These are phyloP conservation scores for Cossypha heuglini DNA, from an alignment of 2,797 vertebrate species.

Conservation along the genomic window DNA sequence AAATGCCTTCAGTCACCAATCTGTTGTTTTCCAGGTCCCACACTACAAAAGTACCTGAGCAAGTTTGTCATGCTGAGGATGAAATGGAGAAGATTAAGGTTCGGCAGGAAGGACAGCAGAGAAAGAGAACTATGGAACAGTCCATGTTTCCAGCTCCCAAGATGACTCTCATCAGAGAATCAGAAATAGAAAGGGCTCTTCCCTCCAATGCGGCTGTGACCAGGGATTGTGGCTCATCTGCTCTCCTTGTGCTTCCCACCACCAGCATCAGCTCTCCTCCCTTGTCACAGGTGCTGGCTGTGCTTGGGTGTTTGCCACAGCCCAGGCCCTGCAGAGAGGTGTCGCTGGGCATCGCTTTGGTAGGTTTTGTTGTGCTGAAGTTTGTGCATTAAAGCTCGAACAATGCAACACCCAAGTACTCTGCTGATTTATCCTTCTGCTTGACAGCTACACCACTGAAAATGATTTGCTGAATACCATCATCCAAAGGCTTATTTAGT, in stretches of 20 bases:
- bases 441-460: neutral
- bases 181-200: neutral
- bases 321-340: neutral
- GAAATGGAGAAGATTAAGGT: neutral
- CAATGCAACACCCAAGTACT: neutral
- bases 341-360: rapidly evolving
- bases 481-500: neutral
- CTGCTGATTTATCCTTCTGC: neutral
- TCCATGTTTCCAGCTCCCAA: neutral
- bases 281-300: neutral
- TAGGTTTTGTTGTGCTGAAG: neutral
- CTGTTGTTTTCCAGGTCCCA: neutral
- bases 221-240: rapidly evolving
- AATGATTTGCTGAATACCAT: neutral
- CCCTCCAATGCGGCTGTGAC: neutral
- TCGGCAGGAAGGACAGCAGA: neutral
- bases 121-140: neutral
- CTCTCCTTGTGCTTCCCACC: neutral
- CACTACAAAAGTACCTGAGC: neutral
- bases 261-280: neutral
- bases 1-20: neutral
- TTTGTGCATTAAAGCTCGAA: neutral
- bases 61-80: neutral
- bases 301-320: neutral
- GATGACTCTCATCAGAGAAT: neutral